Base-by-base conservation (phyloP, 2,888 invertebrate genomes). In the Arge pagana region DNA sequence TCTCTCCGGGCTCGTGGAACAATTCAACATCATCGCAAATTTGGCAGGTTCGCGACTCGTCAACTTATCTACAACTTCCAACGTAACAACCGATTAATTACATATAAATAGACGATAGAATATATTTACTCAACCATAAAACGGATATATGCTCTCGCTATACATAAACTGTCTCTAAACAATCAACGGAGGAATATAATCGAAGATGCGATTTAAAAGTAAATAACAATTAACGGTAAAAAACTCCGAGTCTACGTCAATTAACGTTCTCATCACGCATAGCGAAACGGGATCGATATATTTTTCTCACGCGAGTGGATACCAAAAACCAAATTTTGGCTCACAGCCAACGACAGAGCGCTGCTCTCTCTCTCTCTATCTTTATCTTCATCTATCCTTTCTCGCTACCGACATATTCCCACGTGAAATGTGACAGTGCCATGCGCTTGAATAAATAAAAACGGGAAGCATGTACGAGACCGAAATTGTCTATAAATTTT, bases 81-180 rank as follows among this genome's bases (percentile, higher is more conserved):
- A n/a, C n/a, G n/a, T n/a, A n/a, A n/a, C n/a, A n/a, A n/a, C n/a
- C n/a, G n/a, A n/a, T n/a, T n/a, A n/a, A n/a, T n/a, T n/a, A n/a
- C n/a, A 51, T 59, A 52, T 50, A 50, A 48, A 56, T 57, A 55
- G 51, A 52, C 51, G 55, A 52, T 52, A 49, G 18, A 40, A 48
- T 41, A 37, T 54, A 37, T 51, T 33, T 42, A 51, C 26, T 59
- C 61, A 63, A 68, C 64, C 58, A 66, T 64, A 63, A 70, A 69
- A 70, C 63, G 54, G 45, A 45, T 26, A 26, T 26, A 26, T 26
- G 8, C 53, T 60, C 37, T 26, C 7, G 23, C 23, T 42, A 42
- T 42, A 26, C 24, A 24, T 23, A 42, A 24, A 42, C 31, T 36
- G 59, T 58, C 57, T 65, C 54, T 58, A 58, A 65, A 52, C 61